A percentile compares a stretch with the other conserved stretches of the same genome.
Evolutionary conservation across 2,113 vertebrate genomes (phyloP).

Genomic region (Lepidothrix coronata): DNA sequence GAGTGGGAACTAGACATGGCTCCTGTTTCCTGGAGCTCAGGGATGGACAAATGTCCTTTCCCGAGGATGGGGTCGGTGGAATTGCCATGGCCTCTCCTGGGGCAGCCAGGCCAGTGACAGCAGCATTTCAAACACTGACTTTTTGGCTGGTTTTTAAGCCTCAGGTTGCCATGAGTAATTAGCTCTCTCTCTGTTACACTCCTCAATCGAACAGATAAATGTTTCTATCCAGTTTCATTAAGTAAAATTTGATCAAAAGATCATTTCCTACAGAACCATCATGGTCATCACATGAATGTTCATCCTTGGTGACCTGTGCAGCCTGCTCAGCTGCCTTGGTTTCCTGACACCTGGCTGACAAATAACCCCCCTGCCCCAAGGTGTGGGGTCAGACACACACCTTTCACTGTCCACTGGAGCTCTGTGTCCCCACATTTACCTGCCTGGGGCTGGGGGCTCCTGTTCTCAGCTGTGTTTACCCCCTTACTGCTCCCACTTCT

Average conservation of each 20-base stretch:
- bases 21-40: not conserved
- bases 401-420: not conserved
- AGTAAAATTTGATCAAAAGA: not conserved
- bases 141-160: not conserved
- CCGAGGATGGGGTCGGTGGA: not conserved
- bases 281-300: fast-evolving
- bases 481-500: not conserved
- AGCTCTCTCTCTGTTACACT: not conserved
- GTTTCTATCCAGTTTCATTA: not conserved
- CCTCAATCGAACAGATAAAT: not conserved
- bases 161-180: not conserved
- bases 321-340: not conserved
- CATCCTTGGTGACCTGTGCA: not conserved
- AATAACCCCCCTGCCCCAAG: not conserved
- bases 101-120: not conserved
- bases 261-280: not conserved
- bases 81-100: not conserved
- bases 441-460: not conserved
- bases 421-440: fast-evolving
- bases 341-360: not conserved
- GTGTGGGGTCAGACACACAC: not conserved
- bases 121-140: not conserved
- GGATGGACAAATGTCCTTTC: not conserved
- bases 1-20: not conserved
- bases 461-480: not conserved